Percentiles rank a stretch among this genome's conserved stretches.
Conservation (phyloP, 1,140 invertebrate genomes). For the Nebria ingens region DNA sequence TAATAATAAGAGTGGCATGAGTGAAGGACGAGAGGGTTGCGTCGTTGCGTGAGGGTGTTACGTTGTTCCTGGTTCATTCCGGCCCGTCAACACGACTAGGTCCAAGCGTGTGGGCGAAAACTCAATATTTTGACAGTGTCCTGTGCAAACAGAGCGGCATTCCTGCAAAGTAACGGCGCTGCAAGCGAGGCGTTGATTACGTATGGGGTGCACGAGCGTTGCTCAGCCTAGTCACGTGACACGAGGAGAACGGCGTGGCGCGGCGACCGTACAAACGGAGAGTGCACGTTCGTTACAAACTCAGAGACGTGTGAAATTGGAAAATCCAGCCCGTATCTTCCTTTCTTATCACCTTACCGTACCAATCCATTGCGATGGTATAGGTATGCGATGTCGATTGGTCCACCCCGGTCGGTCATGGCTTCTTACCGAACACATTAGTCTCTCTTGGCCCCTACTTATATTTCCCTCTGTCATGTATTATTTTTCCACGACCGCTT, state of each 20-base stretch:
- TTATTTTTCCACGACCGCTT: background rate
- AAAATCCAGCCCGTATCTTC: constrained; percentile 5
- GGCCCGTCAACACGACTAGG: background rate
- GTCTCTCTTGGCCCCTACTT: background rate
- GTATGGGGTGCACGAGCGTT: background rate
- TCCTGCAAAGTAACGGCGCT: background rate
- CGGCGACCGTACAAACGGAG: too few species aligned
- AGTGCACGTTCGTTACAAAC: background rate
- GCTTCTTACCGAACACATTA: background rate
- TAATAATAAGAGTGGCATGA: too few species aligned
- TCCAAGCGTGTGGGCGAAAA: background rate
- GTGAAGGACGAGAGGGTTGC: too few species aligned
- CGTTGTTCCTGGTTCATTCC: background rate
- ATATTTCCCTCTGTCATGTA: background rate
- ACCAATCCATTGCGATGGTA: background rate
- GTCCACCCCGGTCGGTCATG: background rate
- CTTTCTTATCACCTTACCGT: background rate
- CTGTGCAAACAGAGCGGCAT: background rate
- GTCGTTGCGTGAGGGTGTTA: background rate
- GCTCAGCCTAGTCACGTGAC: background rate
- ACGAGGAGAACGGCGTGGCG: too few species aligned
- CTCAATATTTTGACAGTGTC: constrained; percentile 9
- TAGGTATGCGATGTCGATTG: background rate
- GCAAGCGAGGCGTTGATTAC: constrained; percentile 1
- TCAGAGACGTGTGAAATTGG: constrained; percentile 4